Percentiles rank a stretch among this genome's conserved stretches.
These are phyloP conservation scores for Arge pagana DNA, from an alignment of 2,888 invertebrate genomes.

Conservation along the genomic window DNA sequence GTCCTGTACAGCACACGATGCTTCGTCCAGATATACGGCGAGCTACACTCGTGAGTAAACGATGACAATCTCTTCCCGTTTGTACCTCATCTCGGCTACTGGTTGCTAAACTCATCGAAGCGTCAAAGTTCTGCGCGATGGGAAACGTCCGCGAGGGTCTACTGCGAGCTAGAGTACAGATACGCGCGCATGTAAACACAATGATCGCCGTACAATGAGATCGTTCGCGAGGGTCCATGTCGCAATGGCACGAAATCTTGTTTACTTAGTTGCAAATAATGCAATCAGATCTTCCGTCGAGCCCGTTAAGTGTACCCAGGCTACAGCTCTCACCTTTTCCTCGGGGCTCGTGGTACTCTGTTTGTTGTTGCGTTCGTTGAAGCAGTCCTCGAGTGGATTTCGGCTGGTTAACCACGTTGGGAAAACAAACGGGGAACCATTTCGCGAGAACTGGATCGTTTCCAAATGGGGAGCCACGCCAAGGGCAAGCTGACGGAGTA, in stretches of 20 bases:
- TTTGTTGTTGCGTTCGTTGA: slow-evolving; percentile 50
- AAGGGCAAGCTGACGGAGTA: slow-evolving; percentile 26
- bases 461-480: slow-evolving; percentile 36
- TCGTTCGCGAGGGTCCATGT: background rate
- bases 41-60: background rate
- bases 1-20: background rate
- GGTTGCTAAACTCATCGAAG: too few relatives aligned
- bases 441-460: slow-evolving; percentile 32
- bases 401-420: slow-evolving; percentile 43
- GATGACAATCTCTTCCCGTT: too few relatives aligned
- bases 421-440: slow-evolving; percentile 53
- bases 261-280: slow-evolving; percentile 22
- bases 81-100: too few relatives aligned
- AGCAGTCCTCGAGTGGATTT: slow-evolving; percentile 48
- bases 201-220: slow-evolving; percentile 12
- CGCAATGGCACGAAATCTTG: background rate
- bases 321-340: slow-evolving; percentile 11
- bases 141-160: too few relatives aligned
- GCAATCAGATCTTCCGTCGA: slow-evolving; percentile 17
- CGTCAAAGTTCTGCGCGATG: slow-evolving; percentile 16
- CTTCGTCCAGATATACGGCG: background rate
- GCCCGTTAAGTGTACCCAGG: slow-evolving; percentile 20
- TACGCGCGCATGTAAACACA: slow-evolving; percentile 1
- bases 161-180: too few relatives aligned
- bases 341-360: slow-evolving; percentile 34